Evolutionary conservation across 1,140 invertebrate genomes (phyloP), one percentile per base, ranked within the genome.

Genomic region (Myzus persicae): DNA sequence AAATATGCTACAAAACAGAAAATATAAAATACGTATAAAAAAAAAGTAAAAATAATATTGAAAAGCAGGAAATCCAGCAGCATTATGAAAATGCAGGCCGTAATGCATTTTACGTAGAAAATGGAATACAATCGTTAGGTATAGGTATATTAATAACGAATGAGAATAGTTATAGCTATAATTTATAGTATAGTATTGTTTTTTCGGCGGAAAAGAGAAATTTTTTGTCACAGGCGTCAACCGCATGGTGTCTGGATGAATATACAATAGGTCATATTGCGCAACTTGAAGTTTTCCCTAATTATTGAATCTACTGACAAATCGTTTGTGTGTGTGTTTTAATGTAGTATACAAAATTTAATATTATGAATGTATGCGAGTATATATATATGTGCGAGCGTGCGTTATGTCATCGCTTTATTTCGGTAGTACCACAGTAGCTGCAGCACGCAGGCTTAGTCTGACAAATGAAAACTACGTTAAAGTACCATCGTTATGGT

Each of bases 211-310:
- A 90, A 90, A 90, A 90, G 89, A 90, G 89, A 90, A 90, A 90
- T 90, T 90, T 89, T 54, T 42, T 90, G 89, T 90, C 54, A 38
- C 89, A 67, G 26, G 40, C 38, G 54, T 90, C 40, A 42, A 59
- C 89, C 54, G 26, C 54, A 67, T 90, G 26, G 38, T 67, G 54
- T 90, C 31, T 38, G 38, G 89, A 67, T 40, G 38, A 24, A 90
- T 18, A 90, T 40, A 90, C 89, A 90, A 90, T 90, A 67, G 89
- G 89, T 90, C 89, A 90, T 67, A 90, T 90, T 90, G 51, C 54
- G 51, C 54, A 90, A 90, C 89, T 31, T 1, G 18, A 44, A 67
- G 89, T 90, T 90, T 90, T 90, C 40, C 89, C 89, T 59, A 90
- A 90, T 67, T 90, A 90, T 90, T 38, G 14, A 90, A 90, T 90